Evolutionary conservation across 2,888 invertebrate species (phyloP), one percentile per base, ranked within the genome.

Genomic region (Yponomeuta plumbellus): DNA sequence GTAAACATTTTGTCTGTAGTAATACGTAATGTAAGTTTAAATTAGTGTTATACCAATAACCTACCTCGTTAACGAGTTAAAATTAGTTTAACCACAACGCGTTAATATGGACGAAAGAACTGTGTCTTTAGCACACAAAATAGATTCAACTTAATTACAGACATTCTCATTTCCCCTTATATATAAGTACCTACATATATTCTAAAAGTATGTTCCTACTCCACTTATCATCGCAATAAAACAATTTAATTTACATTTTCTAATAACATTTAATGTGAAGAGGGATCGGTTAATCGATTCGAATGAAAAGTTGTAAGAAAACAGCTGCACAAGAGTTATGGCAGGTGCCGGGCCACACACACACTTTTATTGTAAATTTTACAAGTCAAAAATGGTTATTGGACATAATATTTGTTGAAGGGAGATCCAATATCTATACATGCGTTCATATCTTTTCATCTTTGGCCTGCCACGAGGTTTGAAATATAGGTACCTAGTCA

Each of bases 271-370:
- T 52, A 52, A 52, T 52, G 44, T 13, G 17, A 17, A 13, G 17
- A 52, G 17, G 44, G 13, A 52, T 52, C 44, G 44, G 13, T 52
- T 52, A 52, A 52, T 52, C 44, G 44, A 52, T 52, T 52, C 17
- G 17, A 52, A 52, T 52, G 44, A 52, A 52, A 52, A 52, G 44
- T 52, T 52, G 17, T 52, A 52, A 52, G 44, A 52, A 52, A 52
- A 52, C 44, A 52, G 44, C 44, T 52, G 44, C 44, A 52, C 44
- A 52, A 52, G 17, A 52, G 17, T 52, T 52, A 17, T 3, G 44
- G 17, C 44, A 52, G 17, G 17, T 52, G 44, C 44, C 44, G 2
- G 44, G 44, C 44, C 44, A 52, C 44, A 52, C 44, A 44, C 44
- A 52, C 44, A 17, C 5, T 52, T 52, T 3, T 52, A 52, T 52